A percentile compares a stretch with the other conserved stretches of the same genome.
Evolutionary conservation across 2,113 vertebrate genomes (phyloP).

Genomic region (Callorhinus ursinus): DNA sequence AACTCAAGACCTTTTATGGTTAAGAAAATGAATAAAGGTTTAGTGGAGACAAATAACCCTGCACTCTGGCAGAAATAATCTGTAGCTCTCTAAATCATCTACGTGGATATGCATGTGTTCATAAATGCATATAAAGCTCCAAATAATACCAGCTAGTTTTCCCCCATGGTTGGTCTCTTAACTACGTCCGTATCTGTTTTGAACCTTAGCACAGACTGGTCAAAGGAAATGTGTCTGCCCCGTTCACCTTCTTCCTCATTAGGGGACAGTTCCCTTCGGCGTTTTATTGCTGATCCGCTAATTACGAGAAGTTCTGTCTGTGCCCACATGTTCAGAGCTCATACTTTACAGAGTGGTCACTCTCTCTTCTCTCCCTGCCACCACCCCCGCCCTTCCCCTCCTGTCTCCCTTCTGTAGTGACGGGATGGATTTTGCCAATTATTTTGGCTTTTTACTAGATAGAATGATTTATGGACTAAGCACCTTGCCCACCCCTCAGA

Average conservation of each 20-base stretch:
- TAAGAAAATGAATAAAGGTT: slow-evolving; percentile 33
- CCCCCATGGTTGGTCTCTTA: neutral
- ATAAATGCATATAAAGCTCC: neutral
- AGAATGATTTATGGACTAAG: neutral
- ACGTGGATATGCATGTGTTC: neutral
- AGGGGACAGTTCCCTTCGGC: neutral
- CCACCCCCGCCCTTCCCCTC: too few species aligned
- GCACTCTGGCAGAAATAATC: neutral
- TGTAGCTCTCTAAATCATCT: neutral
- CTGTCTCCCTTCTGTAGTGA: neutral
- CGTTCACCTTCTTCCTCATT: neutral
- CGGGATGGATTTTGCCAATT: neutral
- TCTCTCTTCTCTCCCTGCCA: neutral
- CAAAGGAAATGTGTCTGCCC: neutral
- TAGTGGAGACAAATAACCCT: neutral
- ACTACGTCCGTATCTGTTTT: slow-evolving; percentile 21
- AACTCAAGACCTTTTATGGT: neutral
- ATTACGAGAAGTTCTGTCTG: neutral
- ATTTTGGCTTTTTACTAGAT: neutral
- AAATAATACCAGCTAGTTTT: neutral
- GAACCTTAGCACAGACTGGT: neutral
- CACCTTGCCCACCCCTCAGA: neutral
- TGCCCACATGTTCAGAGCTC: neutral
- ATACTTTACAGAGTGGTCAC: neutral
- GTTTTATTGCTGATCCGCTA: neutral